These are phyloP conservation scores for Xanthorhoe designata DNA, from an alignment of 2,888 invertebrate species.

Conservation along the genomic window DNA sequence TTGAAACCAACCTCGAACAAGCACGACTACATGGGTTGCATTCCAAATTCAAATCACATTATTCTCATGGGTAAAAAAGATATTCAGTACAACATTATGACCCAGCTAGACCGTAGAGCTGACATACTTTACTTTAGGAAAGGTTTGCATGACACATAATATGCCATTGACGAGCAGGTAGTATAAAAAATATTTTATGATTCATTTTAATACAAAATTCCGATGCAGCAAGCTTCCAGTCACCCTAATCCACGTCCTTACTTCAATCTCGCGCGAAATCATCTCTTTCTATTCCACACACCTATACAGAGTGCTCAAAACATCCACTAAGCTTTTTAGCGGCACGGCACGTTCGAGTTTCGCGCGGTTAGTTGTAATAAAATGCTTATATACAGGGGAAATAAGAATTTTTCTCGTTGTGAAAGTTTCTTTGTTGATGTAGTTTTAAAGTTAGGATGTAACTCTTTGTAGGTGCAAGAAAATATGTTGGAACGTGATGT, in stretches of 20 bases:
- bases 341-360: conserved; percentile 53
- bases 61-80: too few relatives aligned
- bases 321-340: conserved; percentile 60
- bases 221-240: conserved; percentile 28
- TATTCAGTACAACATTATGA: too few relatives aligned
- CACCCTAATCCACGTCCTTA: conserved; percentile 40
- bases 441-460: conserved; percentile 23
- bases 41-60: too few relatives aligned
- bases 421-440: conserved; percentile 27
- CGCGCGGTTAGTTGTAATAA: conserved; percentile 49
- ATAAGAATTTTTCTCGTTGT: conserved; percentile 39
- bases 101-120: too few relatives aligned
- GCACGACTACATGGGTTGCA: too few relatives aligned
- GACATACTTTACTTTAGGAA: too few relatives aligned
- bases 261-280: conserved; percentile 64
- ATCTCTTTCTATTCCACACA: conserved; percentile 58
- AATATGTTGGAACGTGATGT: conserved; percentile 20
- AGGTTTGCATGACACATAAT: too few relatives aligned
- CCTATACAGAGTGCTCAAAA: conserved; percentile 54
- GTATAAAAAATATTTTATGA: neutral
- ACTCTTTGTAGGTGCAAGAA: conserved; percentile 22
- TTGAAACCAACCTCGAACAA: too few relatives aligned
- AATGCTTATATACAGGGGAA: conserved; percentile 44
- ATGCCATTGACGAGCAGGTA: too few relatives aligned
- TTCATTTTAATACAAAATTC: conserved; percentile 3